Conservation (phyloP, 1,140 invertebrate species). For the Ganaspis sp. region DNA sequence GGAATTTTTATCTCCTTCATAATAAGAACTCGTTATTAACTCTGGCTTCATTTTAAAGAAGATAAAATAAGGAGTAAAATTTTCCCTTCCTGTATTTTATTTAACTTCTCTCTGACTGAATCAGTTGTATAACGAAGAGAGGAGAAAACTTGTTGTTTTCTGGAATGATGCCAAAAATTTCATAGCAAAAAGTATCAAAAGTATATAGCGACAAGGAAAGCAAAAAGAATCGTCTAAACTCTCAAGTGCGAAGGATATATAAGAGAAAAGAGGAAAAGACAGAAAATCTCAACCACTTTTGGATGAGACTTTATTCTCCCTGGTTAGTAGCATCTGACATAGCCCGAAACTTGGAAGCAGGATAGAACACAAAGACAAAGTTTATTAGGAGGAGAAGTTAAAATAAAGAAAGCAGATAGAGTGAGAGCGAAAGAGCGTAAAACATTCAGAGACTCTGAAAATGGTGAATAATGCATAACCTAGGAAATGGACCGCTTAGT, state of each 20-base stretch:
- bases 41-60: background rate
- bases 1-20: too few relatives aligned
- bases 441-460: conserved; percentile 68
- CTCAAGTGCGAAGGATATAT: background rate
- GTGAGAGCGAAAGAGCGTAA: conserved; percentile 63
- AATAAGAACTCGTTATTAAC: background rate
- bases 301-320: background rate
- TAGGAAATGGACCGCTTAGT: conserved; percentile 73
- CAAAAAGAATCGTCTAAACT: background rate
- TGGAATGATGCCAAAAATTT: background rate
- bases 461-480: conserved; percentile 73
- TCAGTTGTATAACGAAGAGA: background rate
- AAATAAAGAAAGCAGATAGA: conserved; percentile 47
- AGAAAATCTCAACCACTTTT: conserved; percentile 18
- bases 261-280: background rate
- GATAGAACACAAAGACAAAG: background rate
- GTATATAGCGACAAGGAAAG: background rate
- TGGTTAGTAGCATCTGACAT: background rate
- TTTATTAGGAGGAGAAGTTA: conserved; percentile 27
- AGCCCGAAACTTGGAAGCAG: background rate
- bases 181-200: background rate
- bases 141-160: background rate
- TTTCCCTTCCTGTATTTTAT: background rate
- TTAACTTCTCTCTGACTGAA: background rate
- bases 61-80: background rate